Percentiles rank a stretch among this genome's conserved stretches.
phyloP scores from a whole-genome alignment of 2,888 invertebrate species.

The Lepetodrilus schrolli region DNA sequence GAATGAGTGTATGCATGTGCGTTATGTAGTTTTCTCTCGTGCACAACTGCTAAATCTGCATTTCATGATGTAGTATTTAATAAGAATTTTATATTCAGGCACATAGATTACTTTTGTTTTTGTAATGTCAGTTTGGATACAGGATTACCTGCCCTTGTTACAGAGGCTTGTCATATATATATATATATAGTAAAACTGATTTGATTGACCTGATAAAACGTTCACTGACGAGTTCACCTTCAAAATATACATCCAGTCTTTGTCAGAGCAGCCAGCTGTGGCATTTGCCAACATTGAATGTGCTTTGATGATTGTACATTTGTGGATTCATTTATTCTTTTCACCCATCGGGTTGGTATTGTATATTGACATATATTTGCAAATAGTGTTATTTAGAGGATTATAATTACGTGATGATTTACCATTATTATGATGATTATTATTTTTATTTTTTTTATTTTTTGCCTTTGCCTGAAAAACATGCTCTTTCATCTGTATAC shows the following conservation, averaged over 20 bases:
- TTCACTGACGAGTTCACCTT: not conserved
- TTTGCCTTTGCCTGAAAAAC: not conserved
- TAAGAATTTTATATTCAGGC: not conserved
- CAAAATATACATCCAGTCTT: not conserved
- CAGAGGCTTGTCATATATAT: not conserved
- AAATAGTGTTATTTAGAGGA: slow-evolving; percentile 26
- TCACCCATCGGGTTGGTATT: slow-evolving; percentile 30
- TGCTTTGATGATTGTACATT: slow-evolving; percentile 32
- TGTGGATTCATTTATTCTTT: slow-evolving; percentile 25
- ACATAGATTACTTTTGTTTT: not conserved
- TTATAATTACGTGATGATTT: not conserved
- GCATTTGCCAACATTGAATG: slow-evolving; percentile 26
- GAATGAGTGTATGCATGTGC: slow-evolving; percentile 1
- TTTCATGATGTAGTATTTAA: not conserved
- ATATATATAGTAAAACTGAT: not conserved
- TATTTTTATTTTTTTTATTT: not conserved
- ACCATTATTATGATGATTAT: not conserved
- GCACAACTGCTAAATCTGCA: not conserved
- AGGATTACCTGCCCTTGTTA: not conserved
- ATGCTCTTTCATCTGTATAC: slow-evolving; percentile 1
- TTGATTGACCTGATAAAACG: not conserved
- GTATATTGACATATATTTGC: slow-evolving; percentile 30
- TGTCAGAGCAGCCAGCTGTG: slow-evolving; percentile 1
- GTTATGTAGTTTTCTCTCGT: not conserved
- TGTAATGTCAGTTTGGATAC: not conserved